Percentiles rank a stretch among this genome's conserved stretches.
Conservation (phyloP, 2,113 vertebrate species). For the Pagrus major region DNA sequence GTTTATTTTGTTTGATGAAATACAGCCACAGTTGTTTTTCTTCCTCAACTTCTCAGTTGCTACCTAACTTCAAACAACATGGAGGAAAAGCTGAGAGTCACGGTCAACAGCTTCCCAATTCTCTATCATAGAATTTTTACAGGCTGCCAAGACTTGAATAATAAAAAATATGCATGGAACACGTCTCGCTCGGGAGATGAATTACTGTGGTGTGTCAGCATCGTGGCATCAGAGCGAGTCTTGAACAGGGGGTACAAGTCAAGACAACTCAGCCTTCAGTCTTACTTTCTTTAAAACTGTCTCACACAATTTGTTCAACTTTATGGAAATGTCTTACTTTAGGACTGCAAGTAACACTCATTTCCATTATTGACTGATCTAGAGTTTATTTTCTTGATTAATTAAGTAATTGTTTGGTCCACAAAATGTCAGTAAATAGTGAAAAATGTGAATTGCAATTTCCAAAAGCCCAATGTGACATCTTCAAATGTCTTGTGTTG, state of each 20-base stretch:
- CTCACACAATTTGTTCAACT: not conserved
- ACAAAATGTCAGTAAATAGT: not conserved
- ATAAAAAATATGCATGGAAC: not conserved
- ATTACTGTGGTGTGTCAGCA: not conserved
- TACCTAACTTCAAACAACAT: not conserved
- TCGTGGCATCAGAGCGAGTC: not conserved
- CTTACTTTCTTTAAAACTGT: not conserved
- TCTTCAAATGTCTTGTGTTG: not conserved
- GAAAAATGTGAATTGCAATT: not conserved
- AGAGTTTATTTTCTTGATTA: not conserved
- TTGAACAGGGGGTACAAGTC: not conserved
- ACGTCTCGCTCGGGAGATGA: not conserved
- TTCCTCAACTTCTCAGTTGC: not conserved
- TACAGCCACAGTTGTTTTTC: not conserved
- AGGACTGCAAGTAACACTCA: not conserved
- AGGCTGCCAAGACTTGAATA: not conserved
- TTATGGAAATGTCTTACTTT: not conserved
- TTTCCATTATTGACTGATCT: not conserved
- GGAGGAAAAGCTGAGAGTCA: not conserved
- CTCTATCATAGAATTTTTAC: not conserved
- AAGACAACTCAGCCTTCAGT: not conserved
- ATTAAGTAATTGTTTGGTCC: too few relatives aligned
- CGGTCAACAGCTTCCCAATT: not conserved
- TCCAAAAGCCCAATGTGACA: not conserved
- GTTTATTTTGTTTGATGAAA: not conserved